Base-by-base conservation (phyloP, 2,888 invertebrate genomes). In the Vanessa cardui region DNA sequence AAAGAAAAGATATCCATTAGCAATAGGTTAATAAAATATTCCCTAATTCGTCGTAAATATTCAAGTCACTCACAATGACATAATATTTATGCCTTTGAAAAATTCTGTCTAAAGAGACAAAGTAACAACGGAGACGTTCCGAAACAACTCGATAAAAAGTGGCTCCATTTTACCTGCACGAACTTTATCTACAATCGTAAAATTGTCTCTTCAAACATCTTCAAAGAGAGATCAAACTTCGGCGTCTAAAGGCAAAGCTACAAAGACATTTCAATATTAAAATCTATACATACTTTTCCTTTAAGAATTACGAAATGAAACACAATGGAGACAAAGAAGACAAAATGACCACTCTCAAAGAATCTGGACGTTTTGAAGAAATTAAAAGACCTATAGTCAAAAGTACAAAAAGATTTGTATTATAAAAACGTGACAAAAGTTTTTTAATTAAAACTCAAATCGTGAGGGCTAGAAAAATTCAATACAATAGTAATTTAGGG, bases 221-320 rank as follows among this genome's bases (percentile, higher is more conserved):
- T 70, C 72, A 72, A 72, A 74, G 72, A 68, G 60, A 69, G 66
- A 71, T 71, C 72, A 70, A 74, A 72, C 68, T 73, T 73, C 68
- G 71, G 61, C 69, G 70, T 74, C 73, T 67, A 65, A 72, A 71
- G 56, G 68, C 66, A 63, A 68, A 71, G 66, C 44, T 72, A 74
- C 71, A 72, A 74, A 75, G 73, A 60, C 67, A 65, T 75, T 72
- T 73, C 66, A 72, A 73, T 74, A 74, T 75, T 73, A 74, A 76
- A 76, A 73, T 72, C 64, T 72, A 74, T 70, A 74, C 66, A 62
- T 66, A 63, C 54, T 66, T 61, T 58, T 56, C 58, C 58, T 50
- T 67, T 49, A 60, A 65, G 68, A 65, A 58, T 65, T 62, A 66
- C 70, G 54, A 49, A 64, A 50, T 31, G 39, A 62, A 64, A 54